Percentiles rank a stretch among this genome's conserved stretches.
phyloP scores from a whole-genome alignment of 2,113 vertebrate genomes.

The Python bivittatus region DNA sequence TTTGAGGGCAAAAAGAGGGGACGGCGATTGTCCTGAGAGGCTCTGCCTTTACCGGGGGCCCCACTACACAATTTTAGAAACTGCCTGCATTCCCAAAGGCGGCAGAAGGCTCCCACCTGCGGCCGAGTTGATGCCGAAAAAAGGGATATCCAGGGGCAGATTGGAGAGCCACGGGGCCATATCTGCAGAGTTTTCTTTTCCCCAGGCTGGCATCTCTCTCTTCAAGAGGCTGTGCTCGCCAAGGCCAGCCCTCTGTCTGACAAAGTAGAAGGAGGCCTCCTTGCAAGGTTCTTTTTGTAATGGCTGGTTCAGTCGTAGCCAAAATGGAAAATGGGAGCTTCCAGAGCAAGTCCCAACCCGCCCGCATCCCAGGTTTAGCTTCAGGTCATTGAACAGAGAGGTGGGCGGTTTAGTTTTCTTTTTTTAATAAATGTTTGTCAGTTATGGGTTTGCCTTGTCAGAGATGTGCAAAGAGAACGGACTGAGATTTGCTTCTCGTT shows the following conservation, averaged over 20 bases:
- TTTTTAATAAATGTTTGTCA: no score
- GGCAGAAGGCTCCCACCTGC: not conserved
- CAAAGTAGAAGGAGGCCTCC: not conserved
- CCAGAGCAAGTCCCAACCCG: not conserved
- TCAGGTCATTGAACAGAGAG: not conserved
- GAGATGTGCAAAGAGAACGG: not conserved
- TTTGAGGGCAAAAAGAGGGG: conserved; percentile 42
- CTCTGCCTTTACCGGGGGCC: not conserved
- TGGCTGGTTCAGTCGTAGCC: not conserved
- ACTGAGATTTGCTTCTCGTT: not conserved
- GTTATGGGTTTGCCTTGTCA: not conserved
- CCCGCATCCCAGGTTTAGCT: not conserved
- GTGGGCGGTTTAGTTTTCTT: no score
- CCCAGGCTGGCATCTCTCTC: not conserved
- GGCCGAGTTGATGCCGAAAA: not conserved
- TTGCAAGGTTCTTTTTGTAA: not conserved
- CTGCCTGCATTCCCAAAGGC: not conserved
- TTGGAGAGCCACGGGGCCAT: not conserved
- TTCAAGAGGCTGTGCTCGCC: not conserved
- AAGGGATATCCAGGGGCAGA: not conserved
- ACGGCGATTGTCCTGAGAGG: no score
- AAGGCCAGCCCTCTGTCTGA: not conserved
- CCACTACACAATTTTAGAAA: not conserved
- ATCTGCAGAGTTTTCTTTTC: not conserved
- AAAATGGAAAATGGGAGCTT: not conserved